Conservation (phyloP, 2,113 vertebrate genomes). For the Thryonomys swinderianus region DNA sequence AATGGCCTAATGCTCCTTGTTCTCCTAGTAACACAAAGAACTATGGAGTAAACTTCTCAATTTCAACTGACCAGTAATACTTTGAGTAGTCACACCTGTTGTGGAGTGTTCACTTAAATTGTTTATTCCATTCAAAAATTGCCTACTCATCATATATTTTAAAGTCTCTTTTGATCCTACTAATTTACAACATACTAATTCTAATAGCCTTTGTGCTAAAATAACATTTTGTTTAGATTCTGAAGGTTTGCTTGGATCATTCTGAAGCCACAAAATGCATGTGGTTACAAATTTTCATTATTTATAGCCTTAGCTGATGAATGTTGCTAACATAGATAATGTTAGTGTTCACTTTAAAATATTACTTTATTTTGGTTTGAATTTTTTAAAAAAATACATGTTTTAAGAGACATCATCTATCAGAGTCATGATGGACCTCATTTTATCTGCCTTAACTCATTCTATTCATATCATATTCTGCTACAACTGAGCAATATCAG, state of each 20-base stretch:
- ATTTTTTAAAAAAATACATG: background rate
- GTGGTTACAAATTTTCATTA: background rate
- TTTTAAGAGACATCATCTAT: background rate
- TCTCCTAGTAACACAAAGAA: background rate
- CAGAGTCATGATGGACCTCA: background rate
- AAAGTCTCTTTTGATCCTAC: background rate
- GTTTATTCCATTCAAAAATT: slow-evolving; percentile 1
- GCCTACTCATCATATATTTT: background rate
- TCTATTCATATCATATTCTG: background rate
- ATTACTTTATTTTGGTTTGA: background rate
- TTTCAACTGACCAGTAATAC: background rate
- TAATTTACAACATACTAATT: background rate
- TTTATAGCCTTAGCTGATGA: background rate
- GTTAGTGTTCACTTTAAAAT: background rate
- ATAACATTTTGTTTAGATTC: background rate
- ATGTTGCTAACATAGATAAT: background rate
- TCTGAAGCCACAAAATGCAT: background rate
- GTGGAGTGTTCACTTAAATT: background rate
- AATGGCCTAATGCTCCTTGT: background rate
- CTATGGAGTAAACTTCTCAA: background rate
- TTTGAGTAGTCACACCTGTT: background rate
- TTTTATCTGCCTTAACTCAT: background rate
- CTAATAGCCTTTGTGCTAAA: background rate
- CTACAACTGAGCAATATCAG: background rate
- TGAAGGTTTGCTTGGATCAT: background rate